Evolutionary conservation across 2,888 invertebrate genomes (phyloP).

Genomic region (Heliothis peltigera): DNA sequence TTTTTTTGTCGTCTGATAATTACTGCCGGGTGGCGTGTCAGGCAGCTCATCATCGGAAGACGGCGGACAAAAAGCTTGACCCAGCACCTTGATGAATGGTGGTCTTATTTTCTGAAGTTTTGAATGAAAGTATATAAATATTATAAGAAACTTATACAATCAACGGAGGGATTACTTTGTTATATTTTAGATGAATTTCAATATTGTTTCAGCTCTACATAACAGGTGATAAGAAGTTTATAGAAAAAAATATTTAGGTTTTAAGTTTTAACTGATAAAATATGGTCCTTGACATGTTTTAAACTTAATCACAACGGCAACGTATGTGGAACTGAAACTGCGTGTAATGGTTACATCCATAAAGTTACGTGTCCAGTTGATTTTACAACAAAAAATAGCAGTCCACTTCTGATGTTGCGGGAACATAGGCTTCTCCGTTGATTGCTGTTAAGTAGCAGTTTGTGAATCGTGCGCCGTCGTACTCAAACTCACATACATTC

Average conservation of each 20-base stretch:
- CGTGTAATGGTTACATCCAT: neutral
- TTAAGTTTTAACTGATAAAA: neutral
- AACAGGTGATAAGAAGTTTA: neutral
- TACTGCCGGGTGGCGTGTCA: slow-evolving; percentile 21
- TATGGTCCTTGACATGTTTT: neutral
- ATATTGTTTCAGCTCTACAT: slow-evolving; percentile 23
- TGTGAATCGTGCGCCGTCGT: slow-evolving; percentile 14
- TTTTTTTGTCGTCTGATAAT: slow-evolving; percentile 14
- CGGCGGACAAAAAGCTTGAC: slow-evolving; percentile 21
- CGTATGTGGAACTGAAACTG: slow-evolving; percentile 24
- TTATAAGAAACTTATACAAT: slow-evolving; percentile 8
- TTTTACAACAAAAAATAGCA: slow-evolving; percentile 17
- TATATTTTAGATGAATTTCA: neutral
- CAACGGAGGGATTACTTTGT: slow-evolving; percentile 30
- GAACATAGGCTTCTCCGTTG: slow-evolving; percentile 27
- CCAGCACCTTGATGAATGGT: neutral
- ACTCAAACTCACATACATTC: slow-evolving; percentile 14
- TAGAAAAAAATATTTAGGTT: neutral
- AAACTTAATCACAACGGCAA: neutral
- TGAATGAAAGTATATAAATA: neutral
- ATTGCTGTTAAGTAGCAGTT: slow-evolving; percentile 9
- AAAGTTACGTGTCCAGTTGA: slow-evolving; percentile 2
- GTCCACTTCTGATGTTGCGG: slow-evolving; percentile 9
- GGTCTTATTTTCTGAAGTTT: neutral
- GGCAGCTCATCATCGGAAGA: slow-evolving; percentile 19